Percentiles rank a stretch among this genome's conserved stretches.
Conservation (phyloP, 1,140 invertebrate species). For the Wasmannia auropunctata region DNA sequence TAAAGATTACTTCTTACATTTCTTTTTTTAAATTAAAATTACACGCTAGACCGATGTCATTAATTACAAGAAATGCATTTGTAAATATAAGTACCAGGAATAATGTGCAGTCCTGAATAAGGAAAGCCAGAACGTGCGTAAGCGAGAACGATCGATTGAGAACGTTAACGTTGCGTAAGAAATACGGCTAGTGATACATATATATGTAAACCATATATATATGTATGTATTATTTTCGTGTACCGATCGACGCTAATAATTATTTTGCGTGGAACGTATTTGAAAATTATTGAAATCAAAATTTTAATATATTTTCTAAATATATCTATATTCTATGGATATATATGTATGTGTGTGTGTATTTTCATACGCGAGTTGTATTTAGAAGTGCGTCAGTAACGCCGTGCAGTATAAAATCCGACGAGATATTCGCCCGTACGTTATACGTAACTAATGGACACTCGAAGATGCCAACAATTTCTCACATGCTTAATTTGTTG, state of each 20-base stretch:
- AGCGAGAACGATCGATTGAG: not conserved
- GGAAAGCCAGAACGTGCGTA: not conserved
- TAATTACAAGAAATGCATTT: constrained; percentile 24
- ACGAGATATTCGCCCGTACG: constrained; percentile 2
- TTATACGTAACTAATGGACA: not conserved
- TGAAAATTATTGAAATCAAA: constrained; percentile 60
- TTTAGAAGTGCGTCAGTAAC: constrained; percentile 14
- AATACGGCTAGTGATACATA: constrained; percentile 19
- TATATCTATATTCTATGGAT: constrained; percentile 31
- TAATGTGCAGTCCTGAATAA: not conserved
- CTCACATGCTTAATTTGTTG: constrained; percentile 5
- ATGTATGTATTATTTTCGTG: constrained; percentile 28
- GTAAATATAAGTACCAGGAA: constrained; percentile 34
- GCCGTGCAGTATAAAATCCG: not conserved
- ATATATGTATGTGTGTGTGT: not conserved
- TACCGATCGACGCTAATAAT: constrained; percentile 1
- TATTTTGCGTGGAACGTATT: constrained; percentile 8
- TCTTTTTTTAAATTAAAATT: not conserved
- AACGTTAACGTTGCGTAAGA: not conserved
- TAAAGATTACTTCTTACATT: not conserved
- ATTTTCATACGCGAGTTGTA: constrained; percentile 13
- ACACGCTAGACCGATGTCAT: not conserved
- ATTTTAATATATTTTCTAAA: constrained; percentile 73
- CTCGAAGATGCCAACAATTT: constrained; percentile 8
- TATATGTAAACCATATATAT: constrained; percentile 30